phyloP scores from a whole-genome alignment of 2,113 vertebrate species.

The Thamnophis sirtalis region DNA sequence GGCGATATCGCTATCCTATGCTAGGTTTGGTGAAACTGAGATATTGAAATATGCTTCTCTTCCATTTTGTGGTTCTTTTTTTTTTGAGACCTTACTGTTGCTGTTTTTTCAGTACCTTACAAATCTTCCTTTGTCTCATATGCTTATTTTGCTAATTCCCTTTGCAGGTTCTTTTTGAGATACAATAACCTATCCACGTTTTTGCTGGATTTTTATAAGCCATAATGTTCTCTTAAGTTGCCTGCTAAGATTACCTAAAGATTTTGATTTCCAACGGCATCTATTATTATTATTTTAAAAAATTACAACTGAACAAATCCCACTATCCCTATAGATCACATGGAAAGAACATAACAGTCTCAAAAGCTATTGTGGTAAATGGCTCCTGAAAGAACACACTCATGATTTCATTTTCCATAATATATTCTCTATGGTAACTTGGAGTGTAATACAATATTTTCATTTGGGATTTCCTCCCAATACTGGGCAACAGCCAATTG shows the following conservation, averaged over 20 bases:
- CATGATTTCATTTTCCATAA: not conserved
- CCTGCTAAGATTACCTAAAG: not conserved
- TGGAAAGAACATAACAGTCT: accelerated
- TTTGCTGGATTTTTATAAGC: conserved; percentile 7
- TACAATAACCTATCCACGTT: not conserved
- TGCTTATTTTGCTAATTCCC: not conserved
- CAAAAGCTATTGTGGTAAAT: not conserved
- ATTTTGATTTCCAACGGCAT: not conserved
- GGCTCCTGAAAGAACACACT: not conserved
- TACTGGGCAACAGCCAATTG: conserved; percentile 21
- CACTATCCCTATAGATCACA: accelerated
- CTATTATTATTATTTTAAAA: not conserved
- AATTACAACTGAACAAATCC: not conserved
- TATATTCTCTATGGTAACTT: not conserved
- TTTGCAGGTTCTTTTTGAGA: not conserved
- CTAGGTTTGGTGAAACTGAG: not conserved
- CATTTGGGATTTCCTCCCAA: conserved; percentile 21
- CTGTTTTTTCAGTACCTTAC: not conserved
- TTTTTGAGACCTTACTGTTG: not conserved
- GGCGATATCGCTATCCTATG: not conserved
- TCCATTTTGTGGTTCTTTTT: not conserved
- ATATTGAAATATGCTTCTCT: not conserved
- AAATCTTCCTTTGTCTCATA: not conserved
- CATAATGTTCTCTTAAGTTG: not conserved
- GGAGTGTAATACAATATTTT: conserved; percentile 9